Evolutionary conservation across 2,888 invertebrate species (phyloP).

Genomic region (Heteromyza rotundicornis): DNA sequence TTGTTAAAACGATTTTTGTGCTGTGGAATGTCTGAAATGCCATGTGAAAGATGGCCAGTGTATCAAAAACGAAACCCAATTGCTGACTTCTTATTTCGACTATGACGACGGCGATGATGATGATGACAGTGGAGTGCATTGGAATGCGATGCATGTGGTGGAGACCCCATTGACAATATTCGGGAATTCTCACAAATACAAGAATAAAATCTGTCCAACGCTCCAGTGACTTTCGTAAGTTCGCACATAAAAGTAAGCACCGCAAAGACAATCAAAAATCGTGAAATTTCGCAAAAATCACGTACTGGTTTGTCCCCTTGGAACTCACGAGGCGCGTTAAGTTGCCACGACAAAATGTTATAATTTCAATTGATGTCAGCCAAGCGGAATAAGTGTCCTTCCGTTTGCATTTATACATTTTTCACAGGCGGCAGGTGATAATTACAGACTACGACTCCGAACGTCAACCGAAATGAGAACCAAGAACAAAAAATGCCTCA

Average conservation of each 20-base stretch:
- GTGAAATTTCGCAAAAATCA: not conserved
- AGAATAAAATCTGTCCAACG: not conserved
- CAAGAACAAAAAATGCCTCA: too few species aligned
- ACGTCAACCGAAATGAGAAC: too few species aligned
- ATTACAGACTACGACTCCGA: not conserved
- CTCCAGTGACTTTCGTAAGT: not conserved
- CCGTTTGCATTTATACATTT: not conserved
- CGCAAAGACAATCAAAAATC: too few species aligned
- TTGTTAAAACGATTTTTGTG: constrained; percentile 10
- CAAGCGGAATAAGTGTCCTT: not conserved
- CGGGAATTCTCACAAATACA: not conserved
- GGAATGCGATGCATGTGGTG: not conserved
- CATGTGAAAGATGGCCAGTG: not conserved
- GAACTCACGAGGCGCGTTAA: not conserved
- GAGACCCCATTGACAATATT: not conserved
- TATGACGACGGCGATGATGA: not conserved
- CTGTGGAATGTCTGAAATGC: not conserved
- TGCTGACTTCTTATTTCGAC: not conserved
- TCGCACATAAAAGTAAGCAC: too few species aligned
- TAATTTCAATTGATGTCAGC: not conserved
- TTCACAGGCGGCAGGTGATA: not conserved
- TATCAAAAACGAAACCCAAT: too few species aligned
- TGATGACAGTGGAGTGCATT: not conserved
- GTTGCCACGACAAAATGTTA: too few species aligned
- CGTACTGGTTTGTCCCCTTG: not conserved